Evolutionary conservation across 2,113 vertebrate genomes (phyloP), one percentile per base, ranked within the genome.

Genomic region (Callipepla squamata): DNA sequence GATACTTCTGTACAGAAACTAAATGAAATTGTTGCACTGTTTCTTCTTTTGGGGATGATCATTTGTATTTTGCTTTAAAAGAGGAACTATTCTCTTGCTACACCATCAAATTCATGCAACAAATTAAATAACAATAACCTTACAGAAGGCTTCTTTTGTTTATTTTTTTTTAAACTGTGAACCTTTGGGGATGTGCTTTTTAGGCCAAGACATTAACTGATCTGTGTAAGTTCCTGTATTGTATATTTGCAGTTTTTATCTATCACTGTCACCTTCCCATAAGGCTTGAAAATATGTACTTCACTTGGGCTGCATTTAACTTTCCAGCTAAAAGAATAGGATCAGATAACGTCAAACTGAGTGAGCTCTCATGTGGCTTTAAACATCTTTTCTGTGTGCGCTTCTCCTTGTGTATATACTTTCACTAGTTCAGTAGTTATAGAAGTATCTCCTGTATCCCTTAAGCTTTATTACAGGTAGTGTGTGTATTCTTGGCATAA

Each of bases 121-220:
- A 48, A 74, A 50, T 55, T 61, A 36, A 12, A 3, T 9, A 63
- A 50, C n/a, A 82, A 28, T 62, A 82, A 8, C 19, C 76, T 7
- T 0, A 2, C 1, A 3, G 51, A 68, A 25, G 30, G 44, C 55
- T 14, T 13, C 3, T 21, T 15, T 25, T 16, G 30, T 8, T 7
- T 36, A 36, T 36, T 9, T 51, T 26, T 9, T n/a, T 57, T 79
- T 51, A 45, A 57, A 25, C 25, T 73, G 40, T 42, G 75, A 40
- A 22, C 40, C 59, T 68, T 47, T 72, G 32, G 28, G 14, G 32
- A 44, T 38, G 22, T 68, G 44, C 51, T 78, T 53, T 0, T 55
- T 80, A 48, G 32, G 16, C 22, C 38, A n/a, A 93, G 38, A 7
- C 67, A 21, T 6, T 47, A 32, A 19, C 55, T 78, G 14, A 36